Evolutionary conservation across 2,888 invertebrate species (phyloP), one percentile per base, ranked within the genome.

Genomic region (Agrotis puta): DNA sequence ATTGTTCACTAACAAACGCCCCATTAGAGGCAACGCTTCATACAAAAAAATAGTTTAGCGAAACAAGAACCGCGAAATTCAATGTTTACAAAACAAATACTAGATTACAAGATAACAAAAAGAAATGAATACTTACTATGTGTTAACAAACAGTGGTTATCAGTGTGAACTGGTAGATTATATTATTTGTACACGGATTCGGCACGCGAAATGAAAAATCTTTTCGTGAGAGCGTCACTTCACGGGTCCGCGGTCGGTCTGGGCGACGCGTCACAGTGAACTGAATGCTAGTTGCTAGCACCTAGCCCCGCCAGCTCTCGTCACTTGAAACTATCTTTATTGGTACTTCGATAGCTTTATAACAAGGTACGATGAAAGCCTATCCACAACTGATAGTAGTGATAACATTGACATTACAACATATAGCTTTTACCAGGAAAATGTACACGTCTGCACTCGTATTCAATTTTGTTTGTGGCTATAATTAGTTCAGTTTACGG

Each of bases 51-150:
- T 51, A 53, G 54, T 50, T 58, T 69, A 58, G 43, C 57, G 48
- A 72, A 79, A 77, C 68, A 53, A 66, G 66, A 74, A 69, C 76
- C 78, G 76, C 77, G 69, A 84, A 85, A 77, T 75, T 74, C 54
- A 72, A 79, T 86, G 83, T 85, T 84, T 85, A 86, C 78, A 63
- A 72, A 71, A 81, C 77, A 81, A 84, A 81, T 74, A 82, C 71
- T 11, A 75, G 77, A 72, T 76, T 66, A 74, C 54, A 64, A 73
- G 77, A 84, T 82, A 85, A 82, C n/a, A n/a, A 63, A 82, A 74
- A 64, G 78, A 71, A 81, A 56, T 50, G 0, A 33, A 62, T 84
- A 85, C 85, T 85, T 78, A 85, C 86, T 73, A 70, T 54, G 58
- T 74, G 56, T 61, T 68, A 61, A 68, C 64, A 79, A 82, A 74